These are phyloP conservation scores for Ferrisia virgata DNA, from an alignment of 2,888 invertebrate species.

Conservation along the genomic window DNA sequence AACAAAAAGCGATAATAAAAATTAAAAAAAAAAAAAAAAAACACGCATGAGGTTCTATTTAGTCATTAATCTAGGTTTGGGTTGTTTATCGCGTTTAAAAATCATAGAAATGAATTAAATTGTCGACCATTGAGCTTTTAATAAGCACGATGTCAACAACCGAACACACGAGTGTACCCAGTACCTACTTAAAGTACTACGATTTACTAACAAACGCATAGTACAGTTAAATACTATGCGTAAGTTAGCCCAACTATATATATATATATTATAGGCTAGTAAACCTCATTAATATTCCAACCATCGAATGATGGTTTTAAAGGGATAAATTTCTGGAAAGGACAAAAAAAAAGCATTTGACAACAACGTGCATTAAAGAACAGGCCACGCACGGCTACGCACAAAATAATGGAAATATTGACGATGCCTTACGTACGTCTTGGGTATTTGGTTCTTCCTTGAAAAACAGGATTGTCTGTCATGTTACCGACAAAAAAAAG, in stretches of 20 bases:
- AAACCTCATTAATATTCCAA: neutral
- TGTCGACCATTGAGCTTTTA: neutral
- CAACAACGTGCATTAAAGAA: slow-evolving; percentile 16
- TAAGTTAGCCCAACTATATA: no score
- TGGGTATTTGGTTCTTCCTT: slow-evolving; percentile 41
- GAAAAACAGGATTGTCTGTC: slow-evolving; percentile 43
- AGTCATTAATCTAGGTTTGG: neutral
- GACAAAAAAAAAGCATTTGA: slow-evolving; percentile 25
- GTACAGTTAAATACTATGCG: no score
- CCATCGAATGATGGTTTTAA: neutral
- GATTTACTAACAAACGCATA: no score
- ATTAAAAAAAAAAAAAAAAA: neutral
- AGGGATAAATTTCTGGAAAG: neutral
- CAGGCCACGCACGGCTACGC: slow-evolving; percentile 44
- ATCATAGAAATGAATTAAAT: neutral
- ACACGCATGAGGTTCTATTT: neutral
- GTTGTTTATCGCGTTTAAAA: neutral
- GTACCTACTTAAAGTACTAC: no score
- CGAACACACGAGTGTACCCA: neutral
- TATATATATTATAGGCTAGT: no score
- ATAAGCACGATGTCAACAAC: neutral
- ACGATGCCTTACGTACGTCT: slow-evolving; percentile 20
- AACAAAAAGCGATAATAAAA: no score
- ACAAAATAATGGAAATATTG: slow-evolving; percentile 40
- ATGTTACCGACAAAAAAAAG: slow-evolving; percentile 40